Conservation (phyloP, 2,113 vertebrate species). For the Noturus placidus region DNA sequence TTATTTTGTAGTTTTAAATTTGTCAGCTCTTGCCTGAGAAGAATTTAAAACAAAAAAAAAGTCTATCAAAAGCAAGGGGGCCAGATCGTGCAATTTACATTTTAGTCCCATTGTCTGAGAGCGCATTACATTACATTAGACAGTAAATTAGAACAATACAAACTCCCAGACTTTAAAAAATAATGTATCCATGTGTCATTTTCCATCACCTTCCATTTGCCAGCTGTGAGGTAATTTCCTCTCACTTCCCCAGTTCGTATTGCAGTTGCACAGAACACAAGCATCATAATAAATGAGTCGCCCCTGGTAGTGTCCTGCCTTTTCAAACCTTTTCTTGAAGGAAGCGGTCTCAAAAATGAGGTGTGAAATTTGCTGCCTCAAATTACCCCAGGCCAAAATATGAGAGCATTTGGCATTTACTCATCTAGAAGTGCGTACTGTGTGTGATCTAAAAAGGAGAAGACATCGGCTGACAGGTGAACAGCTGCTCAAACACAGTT, state of each 20-base stretch:
- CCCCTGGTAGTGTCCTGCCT: constrained; percentile 42
- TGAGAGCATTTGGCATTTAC: constrained; percentile 52
- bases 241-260: constrained; percentile 25
- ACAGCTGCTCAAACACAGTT: neutral
- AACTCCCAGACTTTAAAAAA: constrained; percentile 16
- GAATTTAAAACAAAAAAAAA: constrained; percentile 9
- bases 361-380: constrained; percentile 58
- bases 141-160: neutral
- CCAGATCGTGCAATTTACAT: constrained; percentile 10
- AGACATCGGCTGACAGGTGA: constrained; percentile 15
- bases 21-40: constrained; percentile 12
- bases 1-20: neutral
- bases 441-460: constrained; percentile 34
- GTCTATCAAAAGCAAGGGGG: neutral
- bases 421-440: constrained; percentile 21
- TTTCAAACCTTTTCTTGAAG: constrained; percentile 55
- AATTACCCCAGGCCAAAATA: constrained; percentile 40
- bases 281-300: constrained; percentile 28
- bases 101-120: neutral
- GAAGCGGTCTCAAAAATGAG: constrained; percentile 44
- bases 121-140: neutral
- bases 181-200: neutral
- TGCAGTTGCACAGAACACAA: constrained; percentile 25
- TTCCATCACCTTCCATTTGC: constrained; percentile 39
- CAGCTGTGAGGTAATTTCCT: constrained; percentile 20